These are phyloP conservation scores for Eueides isabella DNA, from an alignment of 1,140 invertebrate genomes.

Conservation along the genomic window DNA sequence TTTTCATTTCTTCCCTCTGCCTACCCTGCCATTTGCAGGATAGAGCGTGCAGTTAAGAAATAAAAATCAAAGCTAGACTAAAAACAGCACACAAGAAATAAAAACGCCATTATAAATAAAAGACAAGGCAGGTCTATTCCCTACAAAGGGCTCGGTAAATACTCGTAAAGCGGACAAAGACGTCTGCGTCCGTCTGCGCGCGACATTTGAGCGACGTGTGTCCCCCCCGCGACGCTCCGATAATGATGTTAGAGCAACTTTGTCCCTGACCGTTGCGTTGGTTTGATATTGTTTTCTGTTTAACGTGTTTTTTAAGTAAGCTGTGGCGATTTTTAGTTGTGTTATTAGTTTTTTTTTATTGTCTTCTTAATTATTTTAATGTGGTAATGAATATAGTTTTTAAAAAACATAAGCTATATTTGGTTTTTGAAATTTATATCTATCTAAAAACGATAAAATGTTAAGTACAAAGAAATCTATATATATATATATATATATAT, in stretches of 20 bases:
- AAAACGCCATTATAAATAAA: constrained; percentile 31
- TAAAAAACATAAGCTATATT: no score
- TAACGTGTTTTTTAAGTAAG: background rate
- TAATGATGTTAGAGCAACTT: constrained; percentile 73
- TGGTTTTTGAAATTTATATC: no score
- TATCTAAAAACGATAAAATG: no score
- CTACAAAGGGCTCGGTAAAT: constrained; percentile 65
- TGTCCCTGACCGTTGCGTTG: constrained; percentile 61
- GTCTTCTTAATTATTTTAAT: no score
- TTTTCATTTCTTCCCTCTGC: no score
- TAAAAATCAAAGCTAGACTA: background rate
- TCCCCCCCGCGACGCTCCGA: constrained; percentile 53
- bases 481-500: no score
- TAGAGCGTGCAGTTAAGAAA: background rate
- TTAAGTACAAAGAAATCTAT: no score
- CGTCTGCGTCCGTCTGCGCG: constrained; percentile 68
- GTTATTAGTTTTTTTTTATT: background rate
- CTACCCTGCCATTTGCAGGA: no score
- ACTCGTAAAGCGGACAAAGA: constrained; percentile 73
- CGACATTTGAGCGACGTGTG: constrained; percentile 78
- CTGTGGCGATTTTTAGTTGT: background rate
- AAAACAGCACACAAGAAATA: background rate
- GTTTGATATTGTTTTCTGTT: constrained; percentile 42
- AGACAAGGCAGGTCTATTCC: constrained; percentile 66
- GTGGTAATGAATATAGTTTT: no score